These are phyloP conservation scores for Drosophila bocqueti DNA, from an alignment of 1,140 invertebrate genomes.

Conservation along the genomic window DNA sequence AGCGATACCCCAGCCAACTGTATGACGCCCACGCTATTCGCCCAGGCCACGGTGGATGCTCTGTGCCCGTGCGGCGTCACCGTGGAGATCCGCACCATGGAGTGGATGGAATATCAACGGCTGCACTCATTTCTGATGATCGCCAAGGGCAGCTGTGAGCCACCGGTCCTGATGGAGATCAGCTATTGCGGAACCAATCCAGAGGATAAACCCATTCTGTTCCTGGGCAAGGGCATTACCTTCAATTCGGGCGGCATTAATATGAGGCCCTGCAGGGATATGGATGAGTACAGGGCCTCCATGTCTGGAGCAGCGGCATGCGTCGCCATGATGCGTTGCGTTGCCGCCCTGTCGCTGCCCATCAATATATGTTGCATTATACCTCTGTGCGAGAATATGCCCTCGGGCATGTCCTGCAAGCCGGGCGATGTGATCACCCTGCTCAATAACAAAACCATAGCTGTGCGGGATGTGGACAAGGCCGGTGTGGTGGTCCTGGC, in stretches of 20 bases:
- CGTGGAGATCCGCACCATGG: slow-evolving; percentile 89
- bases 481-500: slow-evolving; percentile 95
- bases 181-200: slow-evolving; percentile 85
- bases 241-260: slow-evolving; percentile 94
- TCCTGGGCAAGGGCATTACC: slow-evolving; percentile 94
- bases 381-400: slow-evolving; percentile 94
- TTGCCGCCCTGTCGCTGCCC: slow-evolving; percentile 68
- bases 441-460: slow-evolving; percentile 94
- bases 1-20: slow-evolving; percentile 94
- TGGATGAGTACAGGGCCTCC: slow-evolving; percentile 95
- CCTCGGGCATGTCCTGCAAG: slow-evolving; percentile 92
- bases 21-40: slow-evolving; percentile 94
- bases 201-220: slow-evolving; percentile 86
- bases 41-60: slow-evolving; percentile 86
- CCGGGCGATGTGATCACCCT: slow-evolving; percentile 94
- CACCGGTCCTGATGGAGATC: slow-evolving; percentile 91
- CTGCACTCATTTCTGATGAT: slow-evolving; percentile 93
- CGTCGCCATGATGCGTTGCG: slow-evolving; percentile 69
- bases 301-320: slow-evolving; percentile 87
- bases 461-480: slow-evolving; percentile 91
- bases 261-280: slow-evolving; percentile 88
- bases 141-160: slow-evolving; percentile 90
- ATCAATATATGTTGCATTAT: slow-evolving; percentile 70
- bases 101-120: slow-evolving; percentile 89
- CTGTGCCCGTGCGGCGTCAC: slow-evolving; percentile 86